These are phyloP conservation scores for Metaphire vulgaris DNA, from an alignment of 1,140 invertebrate species.

Conservation along the genomic window DNA sequence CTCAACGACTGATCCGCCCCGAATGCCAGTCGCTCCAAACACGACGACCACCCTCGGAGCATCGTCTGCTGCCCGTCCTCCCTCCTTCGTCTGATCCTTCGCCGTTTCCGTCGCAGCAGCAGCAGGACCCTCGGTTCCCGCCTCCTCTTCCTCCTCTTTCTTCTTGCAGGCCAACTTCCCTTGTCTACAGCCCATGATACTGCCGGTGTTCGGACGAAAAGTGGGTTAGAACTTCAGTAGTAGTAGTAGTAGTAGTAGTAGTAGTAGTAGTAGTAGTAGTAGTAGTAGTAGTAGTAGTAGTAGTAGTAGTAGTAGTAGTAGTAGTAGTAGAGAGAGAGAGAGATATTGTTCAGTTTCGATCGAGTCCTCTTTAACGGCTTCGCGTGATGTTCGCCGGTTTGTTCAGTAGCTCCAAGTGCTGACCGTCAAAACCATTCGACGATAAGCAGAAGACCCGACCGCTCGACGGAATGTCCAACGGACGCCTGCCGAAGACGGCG, in stretches of 20 bases:
- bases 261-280: conserved; percentile 2
- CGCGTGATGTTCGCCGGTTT: no score
- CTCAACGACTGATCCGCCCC: conserved; percentile 34
- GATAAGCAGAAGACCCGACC: no score
- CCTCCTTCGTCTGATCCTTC: neutral
- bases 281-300: conserved; percentile 2
- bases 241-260: conserved; percentile 3
- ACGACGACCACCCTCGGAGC: conserved; percentile 24
- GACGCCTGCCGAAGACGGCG: no score
- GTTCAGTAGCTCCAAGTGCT: no score
- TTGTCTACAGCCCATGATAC: conserved; percentile 14
- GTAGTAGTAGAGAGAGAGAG: neutral
- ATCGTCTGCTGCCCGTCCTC: neutral
- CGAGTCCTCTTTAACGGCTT: no score
- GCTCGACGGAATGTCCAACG: no score
- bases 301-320: neutral
- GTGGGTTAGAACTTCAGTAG: no score
- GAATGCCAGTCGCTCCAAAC: conserved; percentile 31
- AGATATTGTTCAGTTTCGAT: no score
- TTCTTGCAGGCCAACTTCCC: neutral
- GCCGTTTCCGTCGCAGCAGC: neutral
- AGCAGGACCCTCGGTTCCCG: neutral
- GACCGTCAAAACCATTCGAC: no score
- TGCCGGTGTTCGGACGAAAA: no score
- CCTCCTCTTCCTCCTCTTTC: no score